Conservation (phyloP, 2,113 vertebrate species). For the Leptobrachium leishanense region DNA sequence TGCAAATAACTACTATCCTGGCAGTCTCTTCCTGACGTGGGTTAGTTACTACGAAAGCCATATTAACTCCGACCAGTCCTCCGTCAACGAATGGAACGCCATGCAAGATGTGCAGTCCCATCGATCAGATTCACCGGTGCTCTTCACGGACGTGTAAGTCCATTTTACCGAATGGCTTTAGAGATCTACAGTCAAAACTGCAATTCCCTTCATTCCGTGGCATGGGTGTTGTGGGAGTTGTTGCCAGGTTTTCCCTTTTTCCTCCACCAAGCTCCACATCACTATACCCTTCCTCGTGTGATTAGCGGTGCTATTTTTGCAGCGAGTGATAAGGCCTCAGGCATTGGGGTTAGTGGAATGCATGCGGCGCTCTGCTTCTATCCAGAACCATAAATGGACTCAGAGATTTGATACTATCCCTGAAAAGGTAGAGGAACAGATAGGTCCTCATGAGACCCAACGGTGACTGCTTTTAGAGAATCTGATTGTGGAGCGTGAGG, state of each 20-base stretch:
- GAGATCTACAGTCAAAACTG: too few relatives aligned
- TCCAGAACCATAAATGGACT: conserved; percentile 71
- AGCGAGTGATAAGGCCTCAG: conserved; percentile 68
- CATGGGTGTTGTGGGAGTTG: too few relatives aligned
- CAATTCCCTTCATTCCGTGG: too few relatives aligned
- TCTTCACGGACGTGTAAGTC: conserved; percentile 94
- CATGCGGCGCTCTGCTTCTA: conserved; percentile 59
- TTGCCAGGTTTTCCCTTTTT: too few relatives aligned
- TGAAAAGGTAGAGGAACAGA: conserved; percentile 63
- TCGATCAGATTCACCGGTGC: conserved; percentile 88
- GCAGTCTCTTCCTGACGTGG: conserved; percentile 96
- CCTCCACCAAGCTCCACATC: background rate
- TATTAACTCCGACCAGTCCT: conserved; percentile 88
- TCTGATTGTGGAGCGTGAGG: conserved; percentile 3
- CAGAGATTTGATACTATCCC: conserved; percentile 65
- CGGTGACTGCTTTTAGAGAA: conserved; percentile 29
- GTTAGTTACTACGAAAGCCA: conserved; percentile 97
- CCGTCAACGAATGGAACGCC: conserved; percentile 96
- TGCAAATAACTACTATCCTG: conserved; percentile 94
- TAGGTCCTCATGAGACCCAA: conserved; percentile 4
- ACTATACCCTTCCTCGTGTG: conserved; percentile 53
- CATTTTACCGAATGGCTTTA: too few relatives aligned
- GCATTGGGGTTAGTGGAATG: conserved; percentile 67
- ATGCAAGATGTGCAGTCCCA: conserved; percentile 97
- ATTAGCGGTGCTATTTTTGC: conserved; percentile 76